Conservation (phyloP, 2,888 invertebrate species). For the Lasioglossum malachurum region DNA sequence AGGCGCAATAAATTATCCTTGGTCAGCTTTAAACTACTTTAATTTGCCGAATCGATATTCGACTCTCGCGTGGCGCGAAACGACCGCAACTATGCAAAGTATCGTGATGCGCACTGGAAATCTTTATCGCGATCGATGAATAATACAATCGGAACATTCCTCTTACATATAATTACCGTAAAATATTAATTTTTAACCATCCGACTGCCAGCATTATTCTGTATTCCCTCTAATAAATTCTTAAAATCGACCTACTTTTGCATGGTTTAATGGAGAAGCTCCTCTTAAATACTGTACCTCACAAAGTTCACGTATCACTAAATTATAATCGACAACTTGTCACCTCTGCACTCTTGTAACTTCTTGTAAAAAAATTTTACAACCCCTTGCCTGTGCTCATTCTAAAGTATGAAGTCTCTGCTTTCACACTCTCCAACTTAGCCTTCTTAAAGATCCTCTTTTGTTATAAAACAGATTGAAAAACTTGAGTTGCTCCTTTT, state of each 20-base stretch:
- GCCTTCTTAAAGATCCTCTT: not conserved
- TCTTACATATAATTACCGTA: not conserved
- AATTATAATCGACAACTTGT: not conserved
- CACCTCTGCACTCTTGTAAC: not conserved
- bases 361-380: not conserved
- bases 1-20: slow-evolving; percentile 64
- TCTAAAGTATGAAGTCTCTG: not conserved
- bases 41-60: slow-evolving; percentile 45
- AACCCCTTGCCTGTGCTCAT: not conserved
- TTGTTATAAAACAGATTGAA: not conserved
- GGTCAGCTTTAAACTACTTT: slow-evolving; percentile 49
- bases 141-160: not conserved
- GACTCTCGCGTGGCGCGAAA: not conserved
- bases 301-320: not conserved
- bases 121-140: not conserved
- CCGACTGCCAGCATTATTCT: not conserved
- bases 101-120: not conserved
- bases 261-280: not conserved
- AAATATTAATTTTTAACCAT: not conserved
- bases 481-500: not conserved
- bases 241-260: not conserved
- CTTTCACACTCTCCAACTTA: not conserved
- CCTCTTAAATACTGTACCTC: not conserved
- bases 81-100: not conserved
- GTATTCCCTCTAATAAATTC: not conserved